Percentiles rank a stretch among this genome's conserved stretches.
Evolutionary conservation across 2,888 invertebrate genomes (phyloP).

Genomic region (Callimorpha dominula): DNA sequence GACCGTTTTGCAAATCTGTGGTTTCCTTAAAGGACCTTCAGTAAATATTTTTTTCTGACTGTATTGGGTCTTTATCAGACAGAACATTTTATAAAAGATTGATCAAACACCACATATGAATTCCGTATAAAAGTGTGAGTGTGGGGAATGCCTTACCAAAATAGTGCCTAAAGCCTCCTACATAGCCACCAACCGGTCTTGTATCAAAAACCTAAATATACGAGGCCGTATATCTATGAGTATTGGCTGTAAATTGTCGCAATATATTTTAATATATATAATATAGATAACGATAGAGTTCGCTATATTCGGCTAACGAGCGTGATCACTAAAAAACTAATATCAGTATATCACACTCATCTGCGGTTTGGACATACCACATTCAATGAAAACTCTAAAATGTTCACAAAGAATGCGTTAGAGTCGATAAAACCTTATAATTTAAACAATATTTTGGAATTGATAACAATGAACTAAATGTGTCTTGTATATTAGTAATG

Average conservation of each 20-base stretch:
- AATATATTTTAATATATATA: slow-evolving; percentile 73
- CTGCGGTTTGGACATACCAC: slow-evolving; percentile 73
- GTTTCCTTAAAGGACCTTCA: slow-evolving; percentile 34
- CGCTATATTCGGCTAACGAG: slow-evolving; percentile 78
- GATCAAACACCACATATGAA: neutral
- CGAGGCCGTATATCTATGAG: slow-evolving; percentile 25
- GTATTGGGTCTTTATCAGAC: neutral
- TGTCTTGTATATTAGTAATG: too few species aligned
- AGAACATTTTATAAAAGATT: too few species aligned
- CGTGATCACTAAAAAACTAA: slow-evolving; percentile 75
- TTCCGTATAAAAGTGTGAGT: neutral
- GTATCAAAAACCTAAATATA: slow-evolving; percentile 24
- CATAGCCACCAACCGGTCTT: slow-evolving; percentile 5
- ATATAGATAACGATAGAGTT: slow-evolving; percentile 49
- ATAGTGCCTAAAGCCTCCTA: neutral
- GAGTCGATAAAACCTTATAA: slow-evolving; percentile 60
- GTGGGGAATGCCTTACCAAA: neutral
- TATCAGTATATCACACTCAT: slow-evolving; percentile 84
- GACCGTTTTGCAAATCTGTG: slow-evolving; percentile 53
- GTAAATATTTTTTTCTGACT: neutral
- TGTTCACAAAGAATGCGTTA: slow-evolving; percentile 58
- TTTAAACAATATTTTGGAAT: slow-evolving; percentile 1
- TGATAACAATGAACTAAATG: neutral
- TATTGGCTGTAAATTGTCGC: slow-evolving; percentile 66
- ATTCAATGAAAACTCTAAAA: slow-evolving; percentile 73